Evolutionary conservation across 2,888 invertebrate species (phyloP).

Genomic region (Diarsia rubi): DNA sequence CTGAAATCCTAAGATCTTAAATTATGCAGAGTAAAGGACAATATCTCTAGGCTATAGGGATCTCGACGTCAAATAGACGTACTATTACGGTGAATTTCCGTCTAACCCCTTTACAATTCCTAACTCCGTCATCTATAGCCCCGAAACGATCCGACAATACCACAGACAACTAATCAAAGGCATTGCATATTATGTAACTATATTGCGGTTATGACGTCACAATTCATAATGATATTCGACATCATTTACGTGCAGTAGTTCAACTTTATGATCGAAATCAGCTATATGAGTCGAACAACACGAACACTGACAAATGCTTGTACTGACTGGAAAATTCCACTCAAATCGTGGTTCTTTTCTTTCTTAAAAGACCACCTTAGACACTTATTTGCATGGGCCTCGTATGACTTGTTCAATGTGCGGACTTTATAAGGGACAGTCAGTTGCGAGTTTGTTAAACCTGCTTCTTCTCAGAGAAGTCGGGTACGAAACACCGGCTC

Average conservation of each 20-base stretch:
- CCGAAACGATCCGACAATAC: background rate
- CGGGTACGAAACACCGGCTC: too few relatives aligned
- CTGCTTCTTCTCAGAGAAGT: too few relatives aligned
- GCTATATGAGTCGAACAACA: too few relatives aligned
- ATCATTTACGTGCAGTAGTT: background rate
- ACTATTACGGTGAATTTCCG: background rate
- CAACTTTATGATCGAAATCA: background rate
- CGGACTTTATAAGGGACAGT: too few relatives aligned
- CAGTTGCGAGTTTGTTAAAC: too few relatives aligned
- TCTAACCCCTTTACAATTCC: background rate
- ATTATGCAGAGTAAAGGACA: slow-evolving; percentile 6
- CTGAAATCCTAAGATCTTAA: background rate
- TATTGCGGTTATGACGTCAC: background rate
- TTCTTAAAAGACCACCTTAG: too few relatives aligned
- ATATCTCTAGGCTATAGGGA: background rate
- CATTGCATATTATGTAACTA: slow-evolving; percentile 9
- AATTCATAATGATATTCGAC: background rate
- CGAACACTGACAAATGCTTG: too few relatives aligned
- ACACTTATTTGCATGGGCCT: too few relatives aligned
- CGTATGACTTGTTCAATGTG: too few relatives aligned
- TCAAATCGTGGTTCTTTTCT: too few relatives aligned
- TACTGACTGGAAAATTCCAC: too few relatives aligned
- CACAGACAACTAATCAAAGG: slow-evolving; percentile 2
- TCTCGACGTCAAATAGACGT: background rate
- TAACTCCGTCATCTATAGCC: background rate